Conservation (phyloP, 2,113 vertebrate species). For the Girardinichthys multiradiatus region DNA sequence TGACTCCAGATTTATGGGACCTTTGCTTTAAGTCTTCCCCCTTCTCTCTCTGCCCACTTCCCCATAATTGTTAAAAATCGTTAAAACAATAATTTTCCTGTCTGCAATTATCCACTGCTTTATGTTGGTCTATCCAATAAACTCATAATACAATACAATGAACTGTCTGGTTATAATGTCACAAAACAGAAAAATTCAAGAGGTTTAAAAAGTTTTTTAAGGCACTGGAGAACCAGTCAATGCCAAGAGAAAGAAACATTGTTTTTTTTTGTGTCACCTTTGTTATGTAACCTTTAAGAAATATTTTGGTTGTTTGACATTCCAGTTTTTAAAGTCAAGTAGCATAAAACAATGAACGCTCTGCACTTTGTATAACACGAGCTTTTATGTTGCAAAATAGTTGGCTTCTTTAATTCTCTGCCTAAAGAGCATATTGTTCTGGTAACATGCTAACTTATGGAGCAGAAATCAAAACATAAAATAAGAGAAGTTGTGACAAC, state of each 20-base stretch:
- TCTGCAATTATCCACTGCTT: neutral
- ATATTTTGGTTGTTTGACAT: conserved; percentile 23
- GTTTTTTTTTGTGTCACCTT: conserved; percentile 38
- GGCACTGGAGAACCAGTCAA: conserved; percentile 36
- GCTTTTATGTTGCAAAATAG: conserved; percentile 28
- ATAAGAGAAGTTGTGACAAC: conserved; percentile 21
- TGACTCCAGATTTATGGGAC: neutral
- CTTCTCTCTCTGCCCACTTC: too few relatives aligned
- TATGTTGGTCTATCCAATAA: neutral
- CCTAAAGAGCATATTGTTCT: conserved; percentile 40
- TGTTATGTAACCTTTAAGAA: conserved; percentile 44
- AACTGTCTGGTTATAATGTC: neutral
- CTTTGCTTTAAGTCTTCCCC: neutral
- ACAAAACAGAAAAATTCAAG: neutral
- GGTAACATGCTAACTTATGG: conserved; percentile 22
- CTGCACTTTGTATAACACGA: conserved; percentile 24
- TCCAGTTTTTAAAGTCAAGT: conserved; percentile 18
- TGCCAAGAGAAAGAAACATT: conserved; percentile 61
- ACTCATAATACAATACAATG: neutral
- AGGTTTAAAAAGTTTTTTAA: neutral
- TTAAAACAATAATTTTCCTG: too few relatives aligned
- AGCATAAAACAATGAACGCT: conserved; percentile 22
- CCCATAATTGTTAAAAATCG: too few relatives aligned
- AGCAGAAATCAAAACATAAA: conserved; percentile 26
- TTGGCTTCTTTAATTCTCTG: conserved; percentile 52